A percentile compares a stretch with the other conserved stretches of the same genome.
phyloP scores from a whole-genome alignment of 2,113 vertebrate species.

The Melierax canorus region DNA sequence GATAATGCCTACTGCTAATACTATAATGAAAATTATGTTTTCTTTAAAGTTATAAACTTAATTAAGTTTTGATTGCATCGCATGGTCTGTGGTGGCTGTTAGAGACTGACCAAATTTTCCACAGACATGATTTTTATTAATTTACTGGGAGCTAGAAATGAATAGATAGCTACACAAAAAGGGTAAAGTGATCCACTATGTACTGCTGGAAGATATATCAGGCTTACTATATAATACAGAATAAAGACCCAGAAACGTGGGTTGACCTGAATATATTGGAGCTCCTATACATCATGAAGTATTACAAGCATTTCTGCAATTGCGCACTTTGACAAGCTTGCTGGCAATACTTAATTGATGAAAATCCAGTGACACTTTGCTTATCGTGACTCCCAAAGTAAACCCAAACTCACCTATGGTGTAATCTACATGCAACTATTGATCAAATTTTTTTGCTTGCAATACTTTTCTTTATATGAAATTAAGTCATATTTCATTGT shows the following conservation, averaged over 20 bases:
- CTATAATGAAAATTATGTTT: background rate
- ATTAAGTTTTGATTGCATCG: background rate
- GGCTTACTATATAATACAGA: background rate
- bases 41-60: background rate
- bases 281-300: background rate
- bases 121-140: background rate
- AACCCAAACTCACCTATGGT: background rate
- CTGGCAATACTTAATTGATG: background rate
- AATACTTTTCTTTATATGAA: background rate
- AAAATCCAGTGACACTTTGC: background rate
- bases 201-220: background rate
- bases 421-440: background rate
- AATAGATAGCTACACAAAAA: background rate
- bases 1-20: background rate
- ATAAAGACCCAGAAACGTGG: background rate
- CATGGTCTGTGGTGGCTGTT: background rate
- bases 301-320: background rate
- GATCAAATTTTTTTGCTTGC: background rate
- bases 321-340: background rate
- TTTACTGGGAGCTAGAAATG: background rate
- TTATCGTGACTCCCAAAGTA: background rate
- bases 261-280: background rate
- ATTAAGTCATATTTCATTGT: background rate
- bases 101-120: background rate
- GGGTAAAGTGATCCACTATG: background rate